Evolutionary conservation across 2,113 vertebrate genomes (phyloP), one percentile per base, ranked within the genome.

Genomic region (Fregata magnificens): DNA sequence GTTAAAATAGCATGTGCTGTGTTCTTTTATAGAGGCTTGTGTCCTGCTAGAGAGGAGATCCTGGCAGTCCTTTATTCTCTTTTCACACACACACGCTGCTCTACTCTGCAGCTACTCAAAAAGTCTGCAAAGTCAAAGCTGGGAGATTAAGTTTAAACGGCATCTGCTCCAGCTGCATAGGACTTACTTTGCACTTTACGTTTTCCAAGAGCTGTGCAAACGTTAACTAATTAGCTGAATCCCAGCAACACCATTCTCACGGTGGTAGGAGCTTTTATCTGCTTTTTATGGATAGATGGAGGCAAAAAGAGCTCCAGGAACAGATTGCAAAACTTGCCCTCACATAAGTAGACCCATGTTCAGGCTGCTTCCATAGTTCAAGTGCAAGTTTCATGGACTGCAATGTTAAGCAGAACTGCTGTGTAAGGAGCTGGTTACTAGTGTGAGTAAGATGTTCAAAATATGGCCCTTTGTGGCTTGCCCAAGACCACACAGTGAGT

Each of bases 391-490:
- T 82, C 6, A 13, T 49, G 62, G 67, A 77, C 72, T 93, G 74
- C 74, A 40, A 53, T 26, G 21, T 52, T 87, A 90, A 94, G 93
- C 76, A 94, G 74, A 95, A 93, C 50, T 86, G 38, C 71, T 96
- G 88, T 81, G 88, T 66, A 77, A 88, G 95, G 82, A 94, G 58
- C 32, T 91, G 53, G 84, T 95, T 95, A 45, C 62, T 55, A 20
- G 66, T 34, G 47, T 85, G 67, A 95, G 77, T 83, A 92, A 94
- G 94, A 93, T 85, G 78, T 91, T 95, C 93, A 80, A 91, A 97
- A 86, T 85, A 90, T 13, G 38, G 86, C 62, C 62, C 74, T 97
- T 71, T 88, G 86, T 56, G 72, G 55, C 56, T 76, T 91, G 59
- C 74, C n/a, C 67, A 82, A 79, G 87, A 88, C 69, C 71, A 86